Evolutionary conservation across 2,797 vertebrate genomes (phyloP).

Genomic region (Malacoraja senta): DNA sequence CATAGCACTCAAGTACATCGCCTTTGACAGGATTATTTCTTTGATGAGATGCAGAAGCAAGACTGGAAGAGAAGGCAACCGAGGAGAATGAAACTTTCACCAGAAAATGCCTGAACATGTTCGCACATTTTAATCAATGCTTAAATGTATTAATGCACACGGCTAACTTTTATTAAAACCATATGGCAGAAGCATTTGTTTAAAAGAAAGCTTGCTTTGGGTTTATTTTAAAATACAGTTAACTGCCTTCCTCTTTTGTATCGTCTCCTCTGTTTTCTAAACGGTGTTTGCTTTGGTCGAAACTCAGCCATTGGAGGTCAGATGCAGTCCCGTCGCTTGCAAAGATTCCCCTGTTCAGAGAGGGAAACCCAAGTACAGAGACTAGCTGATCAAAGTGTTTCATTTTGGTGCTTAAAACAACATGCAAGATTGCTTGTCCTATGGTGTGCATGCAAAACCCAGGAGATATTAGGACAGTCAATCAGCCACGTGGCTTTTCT

Average conservation of each 20-base stretch:
- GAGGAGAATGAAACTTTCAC: conserved; percentile 26
- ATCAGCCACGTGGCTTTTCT: not conserved
- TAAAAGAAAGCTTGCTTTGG: not conserved
- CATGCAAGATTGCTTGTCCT: not conserved
- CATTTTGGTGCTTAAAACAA: conserved; percentile 23
- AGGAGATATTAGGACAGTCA: conserved; percentile 30
- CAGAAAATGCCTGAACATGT: conserved; percentile 18
- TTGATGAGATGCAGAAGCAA: conserved; percentile 30
- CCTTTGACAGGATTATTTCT: not conserved
- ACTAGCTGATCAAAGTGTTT: not conserved
- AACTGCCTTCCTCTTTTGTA: not conserved
- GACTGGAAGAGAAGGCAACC: not conserved
- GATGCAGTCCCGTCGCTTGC: not conserved
- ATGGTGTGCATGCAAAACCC: not conserved
- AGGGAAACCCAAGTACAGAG: conserved; percentile 16
- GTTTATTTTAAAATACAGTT: not conserved
- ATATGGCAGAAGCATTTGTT: not conserved
- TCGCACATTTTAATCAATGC: conserved; percentile 24
- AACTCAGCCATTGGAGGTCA: not conserved
- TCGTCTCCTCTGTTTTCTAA: not conserved
- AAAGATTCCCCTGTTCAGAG: not conserved
- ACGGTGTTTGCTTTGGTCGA: not conserved
- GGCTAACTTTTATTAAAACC: conserved; percentile 9
- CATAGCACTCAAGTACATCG: not conserved
- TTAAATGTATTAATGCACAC: not conserved